Base-by-base conservation (phyloP, 2,797 vertebrate species). In the Cirrhinus molitorella region DNA sequence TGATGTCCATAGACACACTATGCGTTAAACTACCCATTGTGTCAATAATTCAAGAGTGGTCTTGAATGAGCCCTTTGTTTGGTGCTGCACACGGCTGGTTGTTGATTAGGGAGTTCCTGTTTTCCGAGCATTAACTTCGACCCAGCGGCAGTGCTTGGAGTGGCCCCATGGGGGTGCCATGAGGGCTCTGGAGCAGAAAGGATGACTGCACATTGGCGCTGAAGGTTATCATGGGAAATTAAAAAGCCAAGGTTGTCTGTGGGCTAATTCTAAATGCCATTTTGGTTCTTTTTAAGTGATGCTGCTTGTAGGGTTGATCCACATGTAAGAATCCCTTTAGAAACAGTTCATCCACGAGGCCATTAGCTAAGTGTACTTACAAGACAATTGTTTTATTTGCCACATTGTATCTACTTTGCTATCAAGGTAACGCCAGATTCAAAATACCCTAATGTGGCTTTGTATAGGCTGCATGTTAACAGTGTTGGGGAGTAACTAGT, bases 211-310 rank as follows among this genome's bases (percentile, higher is more conserved):
- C 73, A 82, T 76, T 70, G 55, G 63, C 14, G 25, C n/a, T 67
- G 78, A 80, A 83, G 79, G 68, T 86, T 83, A 88, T 83, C 84
- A 78, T 71, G 78, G 86, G 87, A 88, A 85, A 88, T 88, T 87
- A 86, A 80, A 63, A 66, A 55, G 66, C 13, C 55, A 80, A 34
- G 80, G 31, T 82, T 57, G 72, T 57, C 51, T 75, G 13, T 75
- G 72, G 31, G 72, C 13, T 57, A 40, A 75, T 57, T 23, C 72
- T 31, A 57, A 40, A 75, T 57, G 53, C 4, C 72, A 57, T 40
- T 75, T 75, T 75, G 11, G 1, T 53, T 0, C 11, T 5, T 57
- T 74, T 55, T 40, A 75, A 21, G 31, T 1, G 34, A 57, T 23
- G 51, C 17, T 57, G 21, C 31, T 37, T 3, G 1, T 75, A 23